Evolutionary conservation across 2,113 vertebrate genomes (phyloP).

Genomic region (Pipa parva): DNA sequence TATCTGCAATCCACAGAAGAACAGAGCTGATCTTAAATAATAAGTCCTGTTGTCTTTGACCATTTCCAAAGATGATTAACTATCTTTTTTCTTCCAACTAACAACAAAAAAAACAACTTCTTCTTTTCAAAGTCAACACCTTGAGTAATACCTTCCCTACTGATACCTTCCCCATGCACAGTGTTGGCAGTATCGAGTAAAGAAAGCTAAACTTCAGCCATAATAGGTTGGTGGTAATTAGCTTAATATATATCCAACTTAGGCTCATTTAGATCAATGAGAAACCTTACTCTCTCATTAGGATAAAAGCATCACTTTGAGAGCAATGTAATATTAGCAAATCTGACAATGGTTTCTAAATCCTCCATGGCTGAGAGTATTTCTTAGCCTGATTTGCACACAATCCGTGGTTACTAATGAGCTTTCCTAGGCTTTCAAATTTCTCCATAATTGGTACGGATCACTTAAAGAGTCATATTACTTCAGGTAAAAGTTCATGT

Average conservation of each 20-base stretch:
- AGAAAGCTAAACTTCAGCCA: neutral
- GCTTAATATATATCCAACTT: constrained; percentile 1
- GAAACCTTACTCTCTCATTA: neutral
- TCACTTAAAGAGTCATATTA: neutral
- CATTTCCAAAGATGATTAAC: constrained; percentile 27
- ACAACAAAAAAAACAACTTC: neutral
- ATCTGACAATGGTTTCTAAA: constrained; percentile 33
- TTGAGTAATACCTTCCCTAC: too few relatives aligned
- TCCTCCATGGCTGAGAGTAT: constrained; percentile 9
- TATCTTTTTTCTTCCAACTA: neutral
- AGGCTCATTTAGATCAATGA: neutral
- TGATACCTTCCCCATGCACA: neutral
- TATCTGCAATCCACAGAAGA: constrained; percentile 46
- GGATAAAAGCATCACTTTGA: neutral
- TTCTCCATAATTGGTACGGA: constrained; percentile 20
- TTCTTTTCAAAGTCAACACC: neutral
- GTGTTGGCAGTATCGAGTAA: neutral
- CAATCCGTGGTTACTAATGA: constrained; percentile 24
- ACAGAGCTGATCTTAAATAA: constrained; percentile 46
- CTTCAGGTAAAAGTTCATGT: neutral
- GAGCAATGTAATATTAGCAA: constrained; percentile 19
- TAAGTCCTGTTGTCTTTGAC: constrained; percentile 53
- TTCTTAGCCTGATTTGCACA: constrained; percentile 20
- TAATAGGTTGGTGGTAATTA: neutral
- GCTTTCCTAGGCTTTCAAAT: constrained; percentile 25